Percentiles rank a stretch among this genome's conserved stretches.
phyloP scores from a whole-genome alignment of 2,888 invertebrate species.

The Oligia latruncula region DNA sequence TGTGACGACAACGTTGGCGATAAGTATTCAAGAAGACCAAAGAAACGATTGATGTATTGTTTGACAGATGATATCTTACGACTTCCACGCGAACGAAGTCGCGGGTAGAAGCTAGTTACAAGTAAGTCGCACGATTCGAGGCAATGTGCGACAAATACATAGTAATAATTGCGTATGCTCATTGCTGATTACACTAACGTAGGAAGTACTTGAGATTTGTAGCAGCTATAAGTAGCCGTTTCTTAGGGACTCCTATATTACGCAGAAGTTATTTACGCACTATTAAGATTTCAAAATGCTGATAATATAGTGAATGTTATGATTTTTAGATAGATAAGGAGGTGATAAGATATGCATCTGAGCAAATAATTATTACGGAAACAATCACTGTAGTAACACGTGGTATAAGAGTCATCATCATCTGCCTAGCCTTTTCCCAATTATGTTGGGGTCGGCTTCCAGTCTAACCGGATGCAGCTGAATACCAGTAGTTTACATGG shows the following conservation, averaged over 20 bases:
- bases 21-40: too few relatives aligned
- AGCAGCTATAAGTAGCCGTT: slow-evolving; percentile 5
- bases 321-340: slow-evolving; percentile 22
- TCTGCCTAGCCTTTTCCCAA: too few relatives aligned
- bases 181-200: not conserved
- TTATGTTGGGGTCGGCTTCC: too few relatives aligned
- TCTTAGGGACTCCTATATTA: not conserved
- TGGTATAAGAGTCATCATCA: not conserved
- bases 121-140: not conserved
- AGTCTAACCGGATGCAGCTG: too few relatives aligned
- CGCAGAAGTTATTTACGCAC: not conserved
- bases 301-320: slow-evolving; percentile 16
- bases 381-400: slow-evolving; percentile 23
- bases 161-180: slow-evolving; percentile 2
- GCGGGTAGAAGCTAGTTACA: not conserved
- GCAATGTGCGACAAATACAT: slow-evolving; percentile 13
- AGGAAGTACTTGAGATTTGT: slow-evolving; percentile 21
- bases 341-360: slow-evolving; percentile 25
- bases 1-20: too few relatives aligned
- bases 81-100: not conserved
- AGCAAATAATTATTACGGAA: slow-evolving; percentile 24
- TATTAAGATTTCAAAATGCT: slow-evolving; percentile 2
- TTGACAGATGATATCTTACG: not conserved
- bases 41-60: too few relatives aligned
- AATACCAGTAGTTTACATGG: too few relatives aligned